Conservation (phyloP, 2,797 vertebrate genomes). For the Enteromius treurensis region DNA sequence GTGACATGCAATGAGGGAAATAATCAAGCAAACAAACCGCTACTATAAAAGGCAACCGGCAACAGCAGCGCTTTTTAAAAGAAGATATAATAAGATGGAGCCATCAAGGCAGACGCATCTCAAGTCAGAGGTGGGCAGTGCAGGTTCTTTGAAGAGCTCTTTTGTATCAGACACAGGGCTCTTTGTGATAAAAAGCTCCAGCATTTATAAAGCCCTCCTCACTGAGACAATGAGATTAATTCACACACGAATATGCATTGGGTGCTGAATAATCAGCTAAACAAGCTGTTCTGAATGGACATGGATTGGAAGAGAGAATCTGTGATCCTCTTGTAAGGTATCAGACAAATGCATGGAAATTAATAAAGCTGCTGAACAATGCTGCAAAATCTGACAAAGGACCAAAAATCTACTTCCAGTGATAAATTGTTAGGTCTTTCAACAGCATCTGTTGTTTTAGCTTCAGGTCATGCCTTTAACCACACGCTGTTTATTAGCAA, state of each 20-base stretch:
- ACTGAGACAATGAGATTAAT: slow-evolving; percentile 73
- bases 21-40: slow-evolving; percentile 79
- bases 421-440: slow-evolving; percentile 52
- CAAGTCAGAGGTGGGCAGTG: slow-evolving; percentile 72
- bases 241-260: slow-evolving; percentile 48
- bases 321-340: slow-evolving; percentile 30
- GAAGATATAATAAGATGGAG: slow-evolving; percentile 82
- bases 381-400: slow-evolving; percentile 8
- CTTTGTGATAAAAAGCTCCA: slow-evolving; percentile 73
- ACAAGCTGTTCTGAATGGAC: slow-evolving; percentile 40
- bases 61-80: slow-evolving; percentile 76
- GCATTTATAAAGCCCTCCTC: slow-evolving; percentile 74
- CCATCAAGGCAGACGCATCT: slow-evolving; percentile 74
- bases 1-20: slow-evolving; percentile 76
- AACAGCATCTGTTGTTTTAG: neutral
- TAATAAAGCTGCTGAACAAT: slow-evolving; percentile 8
- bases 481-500: neutral
- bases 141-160: slow-evolving; percentile 71
- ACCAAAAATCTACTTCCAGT: slow-evolving; percentile 1
- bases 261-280: slow-evolving; percentile 57
- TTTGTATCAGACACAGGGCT: slow-evolving; percentile 73
- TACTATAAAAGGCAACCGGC: slow-evolving; percentile 75
- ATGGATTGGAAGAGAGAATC: slow-evolving; percentile 17
- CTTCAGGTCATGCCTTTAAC: neutral
- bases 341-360: slow-evolving; percentile 9